A percentile compares a stretch with the other conserved stretches of the same genome.
Evolutionary conservation across 2,888 invertebrate genomes (phyloP).

Genomic region (Apodemia zela): DNA sequence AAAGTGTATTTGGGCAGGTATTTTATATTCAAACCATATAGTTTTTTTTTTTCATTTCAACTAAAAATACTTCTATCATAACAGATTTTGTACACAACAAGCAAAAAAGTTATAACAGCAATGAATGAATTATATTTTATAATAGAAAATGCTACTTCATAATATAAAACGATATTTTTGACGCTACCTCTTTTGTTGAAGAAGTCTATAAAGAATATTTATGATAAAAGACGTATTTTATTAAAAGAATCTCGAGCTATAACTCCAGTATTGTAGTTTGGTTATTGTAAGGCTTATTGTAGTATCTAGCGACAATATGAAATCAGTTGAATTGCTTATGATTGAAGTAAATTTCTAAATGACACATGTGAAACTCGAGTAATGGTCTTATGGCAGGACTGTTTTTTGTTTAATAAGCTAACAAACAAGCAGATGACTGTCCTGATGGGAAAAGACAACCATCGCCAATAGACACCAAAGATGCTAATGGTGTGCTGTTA

Average conservation of each 20-base stretch:
- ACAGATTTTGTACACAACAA: background rate
- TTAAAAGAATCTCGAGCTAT: constrained; percentile 14
- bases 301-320: background rate
- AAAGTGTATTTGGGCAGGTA: too few species aligned
- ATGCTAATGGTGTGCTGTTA: too few species aligned
- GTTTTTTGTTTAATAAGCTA: too few species aligned
- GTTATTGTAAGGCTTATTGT: constrained; percentile 6
- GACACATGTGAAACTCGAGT: background rate
- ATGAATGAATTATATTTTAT: constrained; percentile 4
- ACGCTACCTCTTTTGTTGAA: constrained; percentile 1
- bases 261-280: constrained; percentile 4
- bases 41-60: background rate
- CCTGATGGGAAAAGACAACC: too few species aligned
- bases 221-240: constrained; percentile 14
- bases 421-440: too few species aligned
- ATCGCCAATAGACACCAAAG: too few species aligned
- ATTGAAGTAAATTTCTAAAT: background rate
- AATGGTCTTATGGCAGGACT: background rate
- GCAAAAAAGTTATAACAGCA: background rate
- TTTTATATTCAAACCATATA: background rate
- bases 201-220: constrained; percentile 14
- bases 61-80: background rate
- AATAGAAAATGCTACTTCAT: constrained; percentile 13
- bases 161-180: constrained; percentile 9
- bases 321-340: background rate